phyloP scores from a whole-genome alignment of 2,888 invertebrate genomes.

The Sphaerophoria rueppellii region DNA sequence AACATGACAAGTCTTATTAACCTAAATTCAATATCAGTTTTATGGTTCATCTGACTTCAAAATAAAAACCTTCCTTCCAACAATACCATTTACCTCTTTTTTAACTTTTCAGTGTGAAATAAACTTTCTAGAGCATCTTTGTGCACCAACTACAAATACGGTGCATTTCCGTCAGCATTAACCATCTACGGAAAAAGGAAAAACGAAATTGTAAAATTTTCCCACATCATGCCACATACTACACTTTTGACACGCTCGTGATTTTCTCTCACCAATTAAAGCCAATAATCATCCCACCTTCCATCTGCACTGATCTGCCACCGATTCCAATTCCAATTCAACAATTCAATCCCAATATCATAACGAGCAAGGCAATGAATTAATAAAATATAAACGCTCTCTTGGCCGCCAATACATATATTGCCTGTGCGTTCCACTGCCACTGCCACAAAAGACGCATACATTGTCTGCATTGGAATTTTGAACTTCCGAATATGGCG shows the following conservation, averaged over 20 bases:
- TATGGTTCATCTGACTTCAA: no score
- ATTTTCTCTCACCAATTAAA: constrained; percentile 67
- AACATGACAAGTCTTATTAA: no score
- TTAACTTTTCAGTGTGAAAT: not conserved
- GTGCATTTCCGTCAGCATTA: constrained; percentile 31
- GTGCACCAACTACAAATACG: constrained; percentile 33
- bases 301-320: constrained; percentile 23
- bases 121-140: constrained; percentile 37
- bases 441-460: constrained; percentile 11
- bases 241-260: constrained; percentile 57
- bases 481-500: constrained; percentile 67
- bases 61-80: not conserved
- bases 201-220: constrained; percentile 18
- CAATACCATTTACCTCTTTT: not conserved
- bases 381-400: constrained; percentile 33
- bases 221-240: constrained; percentile 53
- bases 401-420: not conserved
- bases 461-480: constrained; percentile 55
- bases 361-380: not conserved
- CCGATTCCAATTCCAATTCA: constrained; percentile 1
- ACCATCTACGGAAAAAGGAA: constrained; percentile 24
- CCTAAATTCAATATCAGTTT: no score
- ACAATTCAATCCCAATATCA: not conserved
- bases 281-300: constrained; percentile 45
- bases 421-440: not conserved